phyloP scores from a whole-genome alignment of 2,888 invertebrate species.

The Diabrotica balteata region DNA sequence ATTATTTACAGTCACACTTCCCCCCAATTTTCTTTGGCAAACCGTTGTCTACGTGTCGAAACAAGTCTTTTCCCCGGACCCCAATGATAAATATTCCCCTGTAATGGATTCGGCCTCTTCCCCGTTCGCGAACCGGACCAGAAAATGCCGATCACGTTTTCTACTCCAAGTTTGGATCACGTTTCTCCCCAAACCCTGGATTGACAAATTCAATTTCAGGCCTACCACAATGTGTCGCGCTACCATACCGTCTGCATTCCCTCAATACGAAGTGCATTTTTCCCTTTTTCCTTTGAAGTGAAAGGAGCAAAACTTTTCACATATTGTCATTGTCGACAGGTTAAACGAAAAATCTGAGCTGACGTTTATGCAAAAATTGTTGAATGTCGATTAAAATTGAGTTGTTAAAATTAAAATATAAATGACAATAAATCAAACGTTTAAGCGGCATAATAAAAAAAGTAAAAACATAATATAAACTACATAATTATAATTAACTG shows the following conservation, averaged over 20 bases:
- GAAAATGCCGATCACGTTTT: slow-evolving; percentile 45
- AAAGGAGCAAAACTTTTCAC: background rate
- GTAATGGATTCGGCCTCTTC: slow-evolving; percentile 17
- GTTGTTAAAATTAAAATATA: no score
- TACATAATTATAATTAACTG: no score
- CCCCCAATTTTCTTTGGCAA: background rate
- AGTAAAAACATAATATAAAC: no score
- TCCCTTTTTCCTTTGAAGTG: slow-evolving; percentile 5
- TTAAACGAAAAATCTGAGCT: no score
- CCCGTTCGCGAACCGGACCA: slow-evolving; percentile 8
- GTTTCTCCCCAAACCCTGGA: slow-evolving; percentile 40
- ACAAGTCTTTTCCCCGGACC: slow-evolving; percentile 2
- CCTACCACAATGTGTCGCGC: slow-evolving; percentile 46
- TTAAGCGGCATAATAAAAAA: no score
- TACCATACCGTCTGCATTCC: slow-evolving; percentile 29
- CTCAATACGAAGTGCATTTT: slow-evolving; percentile 32
- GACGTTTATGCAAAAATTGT: no score
- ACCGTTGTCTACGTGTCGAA: background rate
- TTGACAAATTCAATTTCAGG: slow-evolving; percentile 49
- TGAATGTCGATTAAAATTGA: no score
- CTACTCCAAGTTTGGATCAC: slow-evolving; percentile 35
- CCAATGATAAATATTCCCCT: slow-evolving; percentile 15
- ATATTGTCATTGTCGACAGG: background rate
- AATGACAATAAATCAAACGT: no score
- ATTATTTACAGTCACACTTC: background rate